Evolutionary conservation across 2,797 vertebrate genomes (phyloP), one percentile per base, ranked within the genome.

Genomic region (Bovichtus diacanthus): DNA sequence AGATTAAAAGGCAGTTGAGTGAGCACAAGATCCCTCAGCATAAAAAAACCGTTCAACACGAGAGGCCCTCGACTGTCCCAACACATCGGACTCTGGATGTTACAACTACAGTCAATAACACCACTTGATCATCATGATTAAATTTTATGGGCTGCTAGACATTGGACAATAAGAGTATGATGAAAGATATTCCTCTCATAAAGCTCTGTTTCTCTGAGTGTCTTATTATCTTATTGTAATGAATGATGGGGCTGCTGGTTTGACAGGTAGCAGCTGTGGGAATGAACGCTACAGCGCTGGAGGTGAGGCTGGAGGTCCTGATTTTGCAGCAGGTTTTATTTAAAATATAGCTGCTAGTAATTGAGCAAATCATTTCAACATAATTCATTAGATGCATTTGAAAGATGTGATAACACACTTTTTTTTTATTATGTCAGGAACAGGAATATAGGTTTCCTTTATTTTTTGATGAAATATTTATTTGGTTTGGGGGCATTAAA

Each of bases 1-100:
- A 87, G 78, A 90, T 86, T 85, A 88, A 79, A 89, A 73, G 73
- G 70, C 84, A 84, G 64, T 81, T 84, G 77, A 88, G 72, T 78
- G 90, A 83, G 66, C 73, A 70, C n/a, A 51, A 62, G 63, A 85
- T 81, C 74, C 53, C 71, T 82, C 15, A 47, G 69, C 50, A 73
- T 80, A 55, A 67, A n/a, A 80, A 75, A 80, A 72, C 58, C 64
- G 70, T 77, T 83, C 59, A 16, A 75, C 72, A 65, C 16, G 44
- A 82, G 60, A 73, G 64, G 47, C 50, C 61, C 54, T 63, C 3
- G 25, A 70, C 75, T 78, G 76, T 78, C 80, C 81, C 76, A 62
- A 79, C 72, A 66, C 61, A 59, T 71, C 7, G 62, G 79, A 73
- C 74, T 73, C 51, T 47, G 46, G 21, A 82, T 72, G 72, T 64